Percentiles rank a stretch among this genome's conserved stretches.
Conservation (phyloP, 2,113 vertebrate genomes). For the Oncorhynchus gorbuscha region DNA sequence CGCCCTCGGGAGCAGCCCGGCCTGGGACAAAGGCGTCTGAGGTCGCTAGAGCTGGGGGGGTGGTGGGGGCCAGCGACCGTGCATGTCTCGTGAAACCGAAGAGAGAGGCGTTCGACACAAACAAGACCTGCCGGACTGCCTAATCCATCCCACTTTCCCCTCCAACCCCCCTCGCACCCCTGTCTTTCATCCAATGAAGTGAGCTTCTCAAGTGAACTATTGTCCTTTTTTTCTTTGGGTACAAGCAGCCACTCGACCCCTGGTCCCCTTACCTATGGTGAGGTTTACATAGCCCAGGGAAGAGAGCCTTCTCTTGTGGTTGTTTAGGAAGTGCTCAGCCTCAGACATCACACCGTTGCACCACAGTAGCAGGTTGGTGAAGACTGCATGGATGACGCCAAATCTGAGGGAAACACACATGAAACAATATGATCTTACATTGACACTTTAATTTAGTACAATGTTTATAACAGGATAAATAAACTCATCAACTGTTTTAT, state of each 20-base stretch:
- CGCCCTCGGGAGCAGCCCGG: conserved; percentile 60
- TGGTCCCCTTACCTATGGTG: conserved; percentile 79
- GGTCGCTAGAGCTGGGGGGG: conserved; percentile 55
- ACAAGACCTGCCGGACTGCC: conserved; percentile 51
- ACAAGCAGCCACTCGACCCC: conserved; percentile 62
- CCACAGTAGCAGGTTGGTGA: conserved; percentile 96
- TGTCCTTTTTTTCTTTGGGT: conserved; percentile 52
- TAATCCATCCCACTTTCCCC: conserved; percentile 24
- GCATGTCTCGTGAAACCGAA: conserved; percentile 66
- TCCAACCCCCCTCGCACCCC: conserved; percentile 35
- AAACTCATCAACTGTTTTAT: too few relatives aligned
- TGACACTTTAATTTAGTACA: background rate
- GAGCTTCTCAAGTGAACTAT: conserved; percentile 63
- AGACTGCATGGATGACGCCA: conserved; percentile 95
- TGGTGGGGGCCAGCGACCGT: conserved; percentile 33
- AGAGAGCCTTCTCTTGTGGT: conserved; percentile 84
- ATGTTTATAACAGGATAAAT: background rate
- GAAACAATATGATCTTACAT: background rate
- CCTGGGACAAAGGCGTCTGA: conserved; percentile 65
- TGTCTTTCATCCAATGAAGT: conserved; percentile 55
- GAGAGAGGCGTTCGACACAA: conserved; percentile 60
- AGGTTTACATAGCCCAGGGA: conserved; percentile 83
- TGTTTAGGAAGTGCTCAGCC: conserved; percentile 89
- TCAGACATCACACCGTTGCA: conserved; percentile 90
- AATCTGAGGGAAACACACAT: conserved; percentile 76